A percentile compares a stretch with the other conserved stretches of the same genome.
Evolutionary conservation across 2,113 vertebrate species (phyloP).

Genomic region (Channa argus): DNA sequence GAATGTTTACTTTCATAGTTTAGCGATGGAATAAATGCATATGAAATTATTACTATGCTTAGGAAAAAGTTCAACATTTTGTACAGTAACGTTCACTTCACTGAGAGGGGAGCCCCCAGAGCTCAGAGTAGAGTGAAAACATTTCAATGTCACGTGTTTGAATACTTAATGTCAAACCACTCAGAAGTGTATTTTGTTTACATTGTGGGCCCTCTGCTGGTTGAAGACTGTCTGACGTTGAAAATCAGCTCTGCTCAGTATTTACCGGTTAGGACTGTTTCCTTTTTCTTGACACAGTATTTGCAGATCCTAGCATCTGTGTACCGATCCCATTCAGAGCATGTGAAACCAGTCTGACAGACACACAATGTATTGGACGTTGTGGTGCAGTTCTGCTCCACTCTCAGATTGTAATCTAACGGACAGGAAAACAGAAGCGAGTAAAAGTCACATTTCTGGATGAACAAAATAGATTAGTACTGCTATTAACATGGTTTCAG

Average conservation of each 20-base stretch:
- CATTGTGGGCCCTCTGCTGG: slow-evolving; percentile 4
- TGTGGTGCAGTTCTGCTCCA: slow-evolving; percentile 53
- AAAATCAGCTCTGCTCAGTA: not conserved
- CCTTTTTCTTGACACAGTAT: slow-evolving; percentile 19
- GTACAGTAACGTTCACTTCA: not conserved
- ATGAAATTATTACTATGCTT: no score
- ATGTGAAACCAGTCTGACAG: slow-evolving; percentile 59
- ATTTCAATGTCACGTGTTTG: not conserved
- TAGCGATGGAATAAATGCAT: no score
- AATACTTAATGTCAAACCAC: not conserved
- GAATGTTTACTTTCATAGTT: no score
- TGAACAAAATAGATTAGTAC: not conserved
- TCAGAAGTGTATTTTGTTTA: not conserved
- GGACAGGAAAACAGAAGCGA: not conserved
- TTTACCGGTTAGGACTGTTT: slow-evolving; percentile 40
- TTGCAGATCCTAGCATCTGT: slow-evolving; percentile 38
- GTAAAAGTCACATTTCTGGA: not conserved
- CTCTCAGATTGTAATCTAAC: slow-evolving; percentile 58
- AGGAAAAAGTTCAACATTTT: no score
- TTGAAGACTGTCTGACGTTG: not conserved
- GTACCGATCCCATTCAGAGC: rapidly evolving
- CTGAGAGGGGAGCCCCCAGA: not conserved
- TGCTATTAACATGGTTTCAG: not conserved
- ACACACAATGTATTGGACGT: slow-evolving; percentile 47
- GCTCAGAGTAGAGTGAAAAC: not conserved